Evolutionary conservation across 2,888 invertebrate genomes (phyloP), one percentile per base, ranked within the genome.

Genomic region (Drosophila maculinotata): DNA sequence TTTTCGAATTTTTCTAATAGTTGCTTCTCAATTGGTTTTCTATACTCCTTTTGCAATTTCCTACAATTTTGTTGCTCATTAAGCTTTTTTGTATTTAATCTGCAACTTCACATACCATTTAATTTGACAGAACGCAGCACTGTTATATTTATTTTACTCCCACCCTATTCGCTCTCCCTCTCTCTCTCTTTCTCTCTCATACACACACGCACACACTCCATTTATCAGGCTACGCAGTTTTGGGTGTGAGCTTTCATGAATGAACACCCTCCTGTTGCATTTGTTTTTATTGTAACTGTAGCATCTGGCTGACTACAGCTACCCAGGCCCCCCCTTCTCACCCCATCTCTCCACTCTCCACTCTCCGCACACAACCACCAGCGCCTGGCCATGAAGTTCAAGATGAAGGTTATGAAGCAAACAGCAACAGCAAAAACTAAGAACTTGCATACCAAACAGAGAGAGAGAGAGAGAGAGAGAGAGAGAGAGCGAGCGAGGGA

Each of bases 201-300:
- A 3, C 28, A n/a, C 31, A 20, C 4, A n/a, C 41, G 35, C 25
- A 35, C 25, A 1, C 36, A 42, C 23, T 38, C 7, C 33, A 49
- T 51, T 56, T 42, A 26, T 52, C 30, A 14, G 31, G 15, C 28
- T 31, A 54, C 60, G 44, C 41, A 47, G 41, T 51, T 31, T 44
- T 30, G 65, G 62, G 67, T 73, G 54, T 75, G 72, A 67, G 79
- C 69, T 64, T 72, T 68, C 74, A 86, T 83, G 84, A 86, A 83
- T 83, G 86, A 84, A 76, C 81, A 81, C 77, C 85, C 87, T 86
- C 85, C 85, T 86, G 85, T 86, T 86, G 85, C 85, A 85, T 87
- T 83, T 83, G 87, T 84, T 84, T 79, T 82, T 81, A 79, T 71
- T 81, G 75, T 77, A 60, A 49, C 62, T 45, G 38, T 33, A 60